Evolutionary conservation across 2,113 vertebrate genomes (phyloP), one percentile per base, ranked within the genome.

Genomic region (Elgaria multicarinata): DNA sequence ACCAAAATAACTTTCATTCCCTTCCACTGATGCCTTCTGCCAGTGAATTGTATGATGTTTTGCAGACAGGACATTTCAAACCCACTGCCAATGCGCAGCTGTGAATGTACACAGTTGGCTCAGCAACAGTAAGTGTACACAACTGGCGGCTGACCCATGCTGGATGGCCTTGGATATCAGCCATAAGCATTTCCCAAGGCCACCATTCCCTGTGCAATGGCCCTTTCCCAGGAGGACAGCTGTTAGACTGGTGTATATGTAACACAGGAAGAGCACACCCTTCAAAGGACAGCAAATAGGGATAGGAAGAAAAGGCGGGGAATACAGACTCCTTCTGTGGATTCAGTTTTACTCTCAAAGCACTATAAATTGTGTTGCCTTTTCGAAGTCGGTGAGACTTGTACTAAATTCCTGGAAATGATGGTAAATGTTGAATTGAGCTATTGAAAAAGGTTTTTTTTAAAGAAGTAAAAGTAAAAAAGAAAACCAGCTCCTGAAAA

Each of bases 361-460:
- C 90, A 95, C 94, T 76, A 94, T 91, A 88, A 90, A 93, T 66
- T 89, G 92, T 67, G 84, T 91, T 94, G 87, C 88, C 93, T 92
- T 95, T 62, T 92, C 90, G 86, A 79, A 82, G 91, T 93, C 88
- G 95, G 90, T 92, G 96, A 95, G 87, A 83, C 62, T 90, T 87
- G 85, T 87, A 93, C 92, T 95, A 96, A 95, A 96, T 95, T 94
- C 89, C 92, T 87, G 89, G 89, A 94, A 95, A 82, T 93, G 86
- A 93, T 91, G 95, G 83, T 94, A 95, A 93, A 96, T 85, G 93
- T 2, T 87, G 82, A 93, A 85, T 89, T 87, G 90, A 92, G 93
- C 72, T 80, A 1, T 91, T 92, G 64, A 55, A 82, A 94, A 81
- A 3, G 92, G 90, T 75, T 90, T 95, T 94, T 85, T 74, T 86